Evolutionary conservation across 2,888 invertebrate species (phyloP), one percentile per base, ranked within the genome.

Genomic region (Pediacus dermestoides): DNA sequence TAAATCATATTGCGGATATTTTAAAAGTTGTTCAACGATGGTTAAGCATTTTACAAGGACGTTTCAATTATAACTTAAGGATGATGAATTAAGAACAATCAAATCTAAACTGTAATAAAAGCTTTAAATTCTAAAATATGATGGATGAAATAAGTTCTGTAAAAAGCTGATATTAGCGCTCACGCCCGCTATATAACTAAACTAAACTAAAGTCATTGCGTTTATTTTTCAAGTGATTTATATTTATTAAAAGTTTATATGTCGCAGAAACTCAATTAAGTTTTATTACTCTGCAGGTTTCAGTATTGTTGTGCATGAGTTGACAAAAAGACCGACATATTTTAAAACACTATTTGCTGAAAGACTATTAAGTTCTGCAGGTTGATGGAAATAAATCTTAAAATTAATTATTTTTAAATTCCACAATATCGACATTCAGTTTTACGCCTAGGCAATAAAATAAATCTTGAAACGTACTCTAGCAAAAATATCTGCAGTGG

Each of bases 61-160:
- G 44, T 48, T 52, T 50, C 53, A 55, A 55, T 55, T 55, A 52
- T 46, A 48, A 42, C 46, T 51, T 45, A 50, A 52, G 52, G 48
- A 53, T 54, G 55, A 55, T 55, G 52, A 55, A 54, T 55, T 48
- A 50, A 32, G 39, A 28, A 14, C 49, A 48, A 48, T 53, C 51
- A 50, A 50, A 53, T 50, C 37, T 45, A 44, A 48, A 46, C 46
- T 45, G 46, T 47, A 46, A 48, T 50, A 51, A 51, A 50, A 46
- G 47, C 44, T 6, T n/a, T n/a, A 18, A 23, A 23, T 37, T 43
- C 42, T 42, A 39, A 40, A 47, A 46, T 45, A 50, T 47, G 47
- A 50, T 47, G 32, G 47, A 50, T 50, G 49, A 34, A 50, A 40
- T 26, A 34, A 46, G 44, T 46, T 46, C n/a, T n/a, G 49, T 42